Conservation (phyloP, 2,113 vertebrate genomes). For the Thamnaconus septentrionalis region DNA sequence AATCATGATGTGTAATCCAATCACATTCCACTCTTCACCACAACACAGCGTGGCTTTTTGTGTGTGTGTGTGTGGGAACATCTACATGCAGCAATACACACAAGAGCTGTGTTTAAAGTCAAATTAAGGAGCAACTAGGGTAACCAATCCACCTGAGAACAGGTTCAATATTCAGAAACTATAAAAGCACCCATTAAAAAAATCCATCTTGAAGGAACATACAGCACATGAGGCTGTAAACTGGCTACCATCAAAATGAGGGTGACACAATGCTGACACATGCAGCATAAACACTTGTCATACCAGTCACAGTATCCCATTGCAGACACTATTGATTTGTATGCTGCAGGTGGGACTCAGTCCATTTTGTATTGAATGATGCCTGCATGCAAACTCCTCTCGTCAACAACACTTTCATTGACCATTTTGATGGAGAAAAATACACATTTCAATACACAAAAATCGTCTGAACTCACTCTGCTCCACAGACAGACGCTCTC, state of each 20-base stretch:
- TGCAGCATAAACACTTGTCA: background rate
- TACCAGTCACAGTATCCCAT: background rate
- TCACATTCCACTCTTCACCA: constrained; percentile 12
- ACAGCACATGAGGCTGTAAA: too few relatives aligned
- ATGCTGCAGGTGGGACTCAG: constrained; percentile 10
- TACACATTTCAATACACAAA: background rate
- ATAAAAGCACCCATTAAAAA: too few relatives aligned
- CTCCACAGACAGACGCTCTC: background rate
- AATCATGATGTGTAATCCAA: constrained; percentile 31
- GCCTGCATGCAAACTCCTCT: too few relatives aligned
- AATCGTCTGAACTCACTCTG: constrained; percentile 17
- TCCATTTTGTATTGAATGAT: too few relatives aligned
- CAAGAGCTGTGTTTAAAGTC: background rate
- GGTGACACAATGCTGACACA: too few relatives aligned
- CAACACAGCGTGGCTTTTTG: constrained; percentile 7
- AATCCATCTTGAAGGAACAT: too few relatives aligned
- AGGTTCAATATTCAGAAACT: background rate
- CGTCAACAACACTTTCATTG: too few relatives aligned
- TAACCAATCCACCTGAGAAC: background rate
- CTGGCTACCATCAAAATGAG: too few relatives aligned
- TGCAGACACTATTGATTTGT: constrained; percentile 15
- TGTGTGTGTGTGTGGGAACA: background rate
- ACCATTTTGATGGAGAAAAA: too few relatives aligned
- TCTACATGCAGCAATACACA: background rate
- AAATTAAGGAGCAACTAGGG: background rate